Conservation (phyloP, 2,888 invertebrate genomes). For the Ormyrus nitidulus region DNA sequence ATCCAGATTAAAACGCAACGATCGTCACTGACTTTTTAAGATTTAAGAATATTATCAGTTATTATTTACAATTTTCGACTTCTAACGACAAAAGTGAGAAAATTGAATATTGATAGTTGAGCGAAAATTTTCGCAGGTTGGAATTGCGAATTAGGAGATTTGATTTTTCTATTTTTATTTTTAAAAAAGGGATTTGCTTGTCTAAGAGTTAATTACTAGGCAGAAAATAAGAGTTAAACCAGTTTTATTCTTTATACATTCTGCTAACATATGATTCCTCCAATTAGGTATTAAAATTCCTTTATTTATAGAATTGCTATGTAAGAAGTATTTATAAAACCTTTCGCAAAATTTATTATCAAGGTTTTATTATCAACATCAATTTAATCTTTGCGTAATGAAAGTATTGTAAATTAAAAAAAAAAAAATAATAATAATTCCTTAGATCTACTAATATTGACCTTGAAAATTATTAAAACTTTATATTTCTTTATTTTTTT, state of each 20-base stretch:
- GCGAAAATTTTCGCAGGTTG: no score
- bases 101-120: not conserved
- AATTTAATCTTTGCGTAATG: not conserved
- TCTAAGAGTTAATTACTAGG: not conserved
- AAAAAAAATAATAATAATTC: no score
- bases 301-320: not conserved
- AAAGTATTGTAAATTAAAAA: no score
- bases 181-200: slow-evolving; percentile 1
- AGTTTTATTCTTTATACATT: slow-evolving; percentile 3
- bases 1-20: not conserved
- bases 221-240: not conserved
- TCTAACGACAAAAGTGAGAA: no score
- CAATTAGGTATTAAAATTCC: not conserved
- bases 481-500: no score
- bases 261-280: not conserved
- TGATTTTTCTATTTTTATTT: not conserved
- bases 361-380: slow-evolving; percentile 1
- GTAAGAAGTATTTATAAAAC: not conserved
- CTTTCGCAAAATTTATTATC: no score
- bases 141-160: not conserved
- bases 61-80: not conserved
- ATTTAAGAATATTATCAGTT: not conserved
- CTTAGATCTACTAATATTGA: no score
- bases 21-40: not conserved
- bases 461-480: no score